Percentiles rank a stretch among this genome's conserved stretches.
Evolutionary conservation across 2,888 invertebrate genomes (phyloP).

Genomic region (Esperia sulphurella): DNA sequence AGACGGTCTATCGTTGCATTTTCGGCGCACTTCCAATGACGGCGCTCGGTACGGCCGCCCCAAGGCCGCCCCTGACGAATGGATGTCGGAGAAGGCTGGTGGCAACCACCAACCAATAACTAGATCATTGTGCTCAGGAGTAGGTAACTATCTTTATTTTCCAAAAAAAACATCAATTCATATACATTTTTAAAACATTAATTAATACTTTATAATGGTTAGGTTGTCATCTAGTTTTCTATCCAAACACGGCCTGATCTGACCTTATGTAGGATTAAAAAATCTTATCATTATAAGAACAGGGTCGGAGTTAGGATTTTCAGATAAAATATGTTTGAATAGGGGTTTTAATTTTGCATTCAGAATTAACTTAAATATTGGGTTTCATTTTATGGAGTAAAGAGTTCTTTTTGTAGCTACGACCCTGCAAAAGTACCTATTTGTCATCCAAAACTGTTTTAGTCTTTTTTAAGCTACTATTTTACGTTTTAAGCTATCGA

Average conservation of each 20-base stretch:
- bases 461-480: too few species aligned
- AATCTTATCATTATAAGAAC: slow-evolving; percentile 17
- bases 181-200: slow-evolving; percentile 68
- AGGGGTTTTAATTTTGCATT: not conserved
- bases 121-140: slow-evolving; percentile 66
- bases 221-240: slow-evolving; percentile 39
- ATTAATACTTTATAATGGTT: slow-evolving; percentile 36
- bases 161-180: slow-evolving; percentile 71
- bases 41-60: too few species aligned
- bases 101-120: slow-evolving; percentile 28
- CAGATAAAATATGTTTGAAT: not conserved
- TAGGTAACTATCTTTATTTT: slow-evolving; percentile 75
- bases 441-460: too few species aligned
- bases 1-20: too few species aligned
- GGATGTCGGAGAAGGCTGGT: not conserved
- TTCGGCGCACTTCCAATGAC: too few species aligned
- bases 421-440: not conserved
- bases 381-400: too few species aligned
- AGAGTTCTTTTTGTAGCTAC: not conserved
- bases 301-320: not conserved
- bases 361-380: too few species aligned
- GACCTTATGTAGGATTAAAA: slow-evolving; percentile 14
- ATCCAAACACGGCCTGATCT: slow-evolving; percentile 32
- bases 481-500: too few species aligned
- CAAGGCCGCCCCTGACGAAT: too few species aligned